A percentile compares a stretch with the other conserved stretches of the same genome.
These are phyloP conservation scores for Triplophysa yarkandensis DNA, from an alignment of 2,797 vertebrate genomes.

Conservation along the genomic window DNA sequence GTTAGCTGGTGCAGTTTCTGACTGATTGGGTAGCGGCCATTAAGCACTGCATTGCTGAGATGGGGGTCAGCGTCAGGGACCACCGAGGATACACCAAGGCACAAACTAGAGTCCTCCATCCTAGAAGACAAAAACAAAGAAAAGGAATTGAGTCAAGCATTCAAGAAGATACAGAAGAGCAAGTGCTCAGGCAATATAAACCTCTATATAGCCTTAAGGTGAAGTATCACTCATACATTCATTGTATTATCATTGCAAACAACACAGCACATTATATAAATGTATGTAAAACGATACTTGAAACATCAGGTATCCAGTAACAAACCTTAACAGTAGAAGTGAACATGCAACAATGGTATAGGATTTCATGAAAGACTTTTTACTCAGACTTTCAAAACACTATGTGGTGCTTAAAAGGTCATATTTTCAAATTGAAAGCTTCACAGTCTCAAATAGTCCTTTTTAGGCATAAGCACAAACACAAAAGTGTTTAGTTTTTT, in stretches of 20 bases:
- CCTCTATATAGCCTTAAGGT: constrained; percentile 19
- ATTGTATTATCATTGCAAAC: constrained; percentile 21
- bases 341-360: constrained; percentile 31
- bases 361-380: constrained; percentile 38
- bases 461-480: constrained; percentile 31
- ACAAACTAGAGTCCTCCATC: constrained; percentile 99
- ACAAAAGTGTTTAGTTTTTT: constrained; percentile 40
- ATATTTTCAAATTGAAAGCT: constrained; percentile 49
- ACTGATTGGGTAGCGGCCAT: constrained; percentile 98
- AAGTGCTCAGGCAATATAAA: constrained; percentile 12
- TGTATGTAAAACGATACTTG: constrained; percentile 26
- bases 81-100: constrained; percentile 96
- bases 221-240: constrained; percentile 7
- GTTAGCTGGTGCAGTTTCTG: constrained; percentile 98
- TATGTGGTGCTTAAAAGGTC: constrained; percentile 40
- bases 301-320: constrained; percentile 27
- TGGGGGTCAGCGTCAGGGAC: constrained; percentile 90
- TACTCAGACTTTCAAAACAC: constrained; percentile 36
- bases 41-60: constrained; percentile 92
- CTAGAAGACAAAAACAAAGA: constrained; percentile 60
- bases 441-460: constrained; percentile 17
- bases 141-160: constrained; percentile 7
- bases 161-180: neutral
- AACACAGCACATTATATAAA: constrained; percentile 15
- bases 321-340: constrained; percentile 35